Base-by-base conservation (phyloP, 2,888 invertebrate species). In the Galerucella pusilla region DNA sequence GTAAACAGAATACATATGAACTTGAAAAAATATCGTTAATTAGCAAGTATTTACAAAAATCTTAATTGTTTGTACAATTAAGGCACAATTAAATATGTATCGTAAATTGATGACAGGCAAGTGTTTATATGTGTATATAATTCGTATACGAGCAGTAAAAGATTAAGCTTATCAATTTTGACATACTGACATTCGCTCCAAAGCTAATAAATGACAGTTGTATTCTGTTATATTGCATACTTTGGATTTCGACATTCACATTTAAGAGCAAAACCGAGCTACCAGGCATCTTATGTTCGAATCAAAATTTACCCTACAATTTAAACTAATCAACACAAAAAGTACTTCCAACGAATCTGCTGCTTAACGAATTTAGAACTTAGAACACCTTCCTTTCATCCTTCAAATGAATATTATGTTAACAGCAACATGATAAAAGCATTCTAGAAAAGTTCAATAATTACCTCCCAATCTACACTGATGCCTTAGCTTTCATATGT, bases 61-160 rank as follows among this genome's bases (percentile, higher is more conserved):
- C 57, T 57, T 57, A 57, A 57, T 57, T 57, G 57, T 57, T 57
- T 57, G 10, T 57, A 57, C 16, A 57, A 16, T 57, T 57, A n/a
- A 10, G 57, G 57, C 3, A 20, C 9, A 57, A 57, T 57, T 57
- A 57, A 49, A 49, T 10, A 10, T 16, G 10, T 20, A 57, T 10
- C 57, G 9, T 57, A 20, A 57, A 6, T 14, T 52, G n/a, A 52
- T 52, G n/a, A 52, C 12, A 6, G n/a, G n/a, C 52, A n/a, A 52
- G 35, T 57, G 57, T 57, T 57, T 20, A 57, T 57, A 35, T 35
- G 35, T 35, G 35, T 35, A 35, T 5, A 35, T 35, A 5, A 35
- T 35, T 35, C 5, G 35, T 35, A 35, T 35, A 5, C 35, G 35
- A 11, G 46, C 12, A 46, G 46, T 46, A 46, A 46, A 35, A 3